These are phyloP conservation scores for Brevimyrus niger DNA, from an alignment of 2,113 vertebrate species.

Conservation along the genomic window DNA sequence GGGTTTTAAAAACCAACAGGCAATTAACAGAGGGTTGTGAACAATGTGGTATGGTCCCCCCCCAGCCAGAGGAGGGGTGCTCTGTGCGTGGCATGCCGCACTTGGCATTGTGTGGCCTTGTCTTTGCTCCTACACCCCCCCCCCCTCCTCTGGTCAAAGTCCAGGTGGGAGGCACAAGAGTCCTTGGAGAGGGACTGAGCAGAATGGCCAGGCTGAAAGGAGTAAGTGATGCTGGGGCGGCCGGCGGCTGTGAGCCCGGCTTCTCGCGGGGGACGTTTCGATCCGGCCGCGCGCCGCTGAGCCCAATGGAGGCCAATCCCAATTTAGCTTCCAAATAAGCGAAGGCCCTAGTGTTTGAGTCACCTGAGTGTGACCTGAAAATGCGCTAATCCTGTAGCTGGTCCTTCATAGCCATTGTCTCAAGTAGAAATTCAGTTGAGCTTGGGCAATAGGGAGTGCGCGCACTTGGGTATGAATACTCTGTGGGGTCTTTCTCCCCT, in stretches of 20 bases:
- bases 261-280: not conserved
- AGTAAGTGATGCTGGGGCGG: not conserved
- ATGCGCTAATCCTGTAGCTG: not conserved
- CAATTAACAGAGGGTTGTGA: slow-evolving; percentile 5
- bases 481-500: not conserved
- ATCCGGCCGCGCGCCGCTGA: not conserved
- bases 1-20: not conserved
- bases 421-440: not conserved
- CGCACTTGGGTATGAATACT: not conserved
- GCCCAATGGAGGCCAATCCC: not conserved
- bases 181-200: not conserved
- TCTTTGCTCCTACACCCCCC: not conserved
- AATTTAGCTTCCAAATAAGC: not conserved
- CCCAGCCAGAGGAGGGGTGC: not conserved
- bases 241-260: not conserved
- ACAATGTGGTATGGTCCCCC: not conserved
- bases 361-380: slow-evolving; percentile 2
- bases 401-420: not conserved
- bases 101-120: slow-evolving; percentile 4
- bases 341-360: not conserved
- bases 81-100: not conserved
- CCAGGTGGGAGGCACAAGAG: slow-evolving; percentile 20
- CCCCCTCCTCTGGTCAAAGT: not conserved
- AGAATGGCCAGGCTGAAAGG: not conserved
- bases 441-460: not conserved